Percentiles rank a stretch among this genome's conserved stretches.
Conservation (phyloP, 1,140 invertebrate genomes). For the Drosophila sucinea region DNA sequence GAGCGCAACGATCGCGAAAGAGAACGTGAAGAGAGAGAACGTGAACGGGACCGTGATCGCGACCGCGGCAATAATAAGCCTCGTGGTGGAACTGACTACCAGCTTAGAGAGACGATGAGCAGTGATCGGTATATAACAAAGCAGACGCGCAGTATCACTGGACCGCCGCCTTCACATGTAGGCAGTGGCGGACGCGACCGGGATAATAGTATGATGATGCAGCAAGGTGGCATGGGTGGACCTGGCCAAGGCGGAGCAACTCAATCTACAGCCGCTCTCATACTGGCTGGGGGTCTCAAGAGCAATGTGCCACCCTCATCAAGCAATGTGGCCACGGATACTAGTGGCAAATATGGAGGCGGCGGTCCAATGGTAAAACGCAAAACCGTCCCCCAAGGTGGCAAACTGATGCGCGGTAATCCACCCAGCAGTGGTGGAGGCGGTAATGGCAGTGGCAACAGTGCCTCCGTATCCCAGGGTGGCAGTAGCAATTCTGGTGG, state of each 20-base stretch:
- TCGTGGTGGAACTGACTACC: conserved; percentile 59
- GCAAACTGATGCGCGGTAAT: conserved; percentile 73
- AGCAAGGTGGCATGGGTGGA: conserved; percentile 44
- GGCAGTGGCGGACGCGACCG: conserved; percentile 55
- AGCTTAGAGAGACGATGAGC: conserved; percentile 75
- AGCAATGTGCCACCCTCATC: conserved; percentile 50
- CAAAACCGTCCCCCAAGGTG: conserved; percentile 65
- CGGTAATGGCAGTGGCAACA: conserved; percentile 1
- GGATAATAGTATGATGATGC: conserved; percentile 63
- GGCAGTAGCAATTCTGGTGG: conserved; percentile 60
- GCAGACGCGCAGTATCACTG: conserved; percentile 72
- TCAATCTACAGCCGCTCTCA: conserved; percentile 60
- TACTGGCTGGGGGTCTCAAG: conserved; percentile 68
- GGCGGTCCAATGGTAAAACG: conserved; percentile 73
- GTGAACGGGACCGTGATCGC: conserved; percentile 78
- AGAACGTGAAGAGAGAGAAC: conserved; percentile 67
- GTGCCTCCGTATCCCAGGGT: conserved; percentile 49
- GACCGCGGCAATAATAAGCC: conserved; percentile 67
- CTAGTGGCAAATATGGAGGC: conserved; percentile 67
- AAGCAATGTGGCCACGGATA: conserved; percentile 49
- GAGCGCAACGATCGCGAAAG: conserved; percentile 67
- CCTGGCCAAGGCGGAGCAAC: conserved; percentile 50
- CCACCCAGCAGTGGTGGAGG: conserved; percentile 42
- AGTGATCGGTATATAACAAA: conserved; percentile 79
- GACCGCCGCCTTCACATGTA: conserved; percentile 69